Base-by-base conservation (phyloP, 2,888 invertebrate genomes). In the Hirudinaria manillensis region DNA sequence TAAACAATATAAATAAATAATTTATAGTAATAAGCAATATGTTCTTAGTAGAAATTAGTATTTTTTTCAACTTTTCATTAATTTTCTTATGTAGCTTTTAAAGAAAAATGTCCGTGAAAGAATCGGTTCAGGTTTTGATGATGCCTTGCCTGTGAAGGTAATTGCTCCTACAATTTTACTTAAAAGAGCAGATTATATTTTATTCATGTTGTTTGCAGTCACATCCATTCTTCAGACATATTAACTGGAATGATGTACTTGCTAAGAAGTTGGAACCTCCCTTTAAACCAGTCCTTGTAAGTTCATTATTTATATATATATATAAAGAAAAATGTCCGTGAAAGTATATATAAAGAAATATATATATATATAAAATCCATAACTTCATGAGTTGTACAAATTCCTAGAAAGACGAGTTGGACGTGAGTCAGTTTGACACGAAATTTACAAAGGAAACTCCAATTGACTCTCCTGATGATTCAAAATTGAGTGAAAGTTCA, bases 361-460 rank as follows among this genome's bases (percentile, higher is more conserved):
- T n/a, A n/a, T n/a, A n/a, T n/a, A n/a, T 16, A 21, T 53, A 16
- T 53, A 16, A 16, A 53, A 16, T 53, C 21, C 21, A 21, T 53
- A 16, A 53, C 21, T 53, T 53, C 10, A 32, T 32, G 32, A 32
- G 3, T 68, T 32, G 4, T 19, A 32, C 16, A n/a, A 29, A 2
- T 36, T 68, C 29, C 13, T 32, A 94, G 93, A 88, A 90, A 80
- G 91, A 93, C 85, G 97, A 95, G 83, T 97, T 98, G 85, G 99
- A 99, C 87, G 94, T 94, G 19, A 96, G 96, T 76, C 94, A 97
- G 85, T 99, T 99, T 86, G 99, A 99, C 86, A 93, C 93, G 79
- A 93, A 95, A 87, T 99, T 99, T 87, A 99, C 99, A 76, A 91
- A 91, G 85, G 94, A 95, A 87, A 93, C 95, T 76, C 97, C 98